These are phyloP conservation scores for Patagioenas fasciata DNA, from an alignment of 2,113 vertebrate genomes.

Conservation along the genomic window DNA sequence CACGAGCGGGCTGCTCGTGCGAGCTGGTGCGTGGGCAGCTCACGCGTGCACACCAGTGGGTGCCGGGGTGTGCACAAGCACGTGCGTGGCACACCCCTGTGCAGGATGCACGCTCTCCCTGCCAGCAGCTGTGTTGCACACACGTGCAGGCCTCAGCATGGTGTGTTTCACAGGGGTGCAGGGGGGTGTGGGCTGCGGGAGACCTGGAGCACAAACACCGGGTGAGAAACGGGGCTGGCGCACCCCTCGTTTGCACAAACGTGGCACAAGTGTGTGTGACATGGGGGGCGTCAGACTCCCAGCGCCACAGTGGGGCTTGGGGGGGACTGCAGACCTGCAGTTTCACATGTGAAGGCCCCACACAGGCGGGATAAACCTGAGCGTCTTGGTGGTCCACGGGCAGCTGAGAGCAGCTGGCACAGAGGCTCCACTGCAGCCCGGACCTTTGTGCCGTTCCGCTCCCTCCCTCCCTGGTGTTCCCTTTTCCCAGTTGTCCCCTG, in stretches of 20 bases:
- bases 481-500: not conserved
- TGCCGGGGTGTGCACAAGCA: not conserved
- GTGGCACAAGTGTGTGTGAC: rapidly evolving
- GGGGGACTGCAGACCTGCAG: not conserved
- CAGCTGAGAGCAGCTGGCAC: rapidly evolving
- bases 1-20: rapidly evolving
- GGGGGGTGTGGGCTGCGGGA: not conserved
- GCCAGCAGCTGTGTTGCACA: not conserved
- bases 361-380: rapidly evolving
- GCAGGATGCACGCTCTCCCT: too few relatives aligned
- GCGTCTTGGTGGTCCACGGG: rapidly evolving
- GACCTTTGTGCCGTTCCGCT: not conserved
- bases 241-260: rapidly evolving
- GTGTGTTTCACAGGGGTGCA: rapidly evolving
- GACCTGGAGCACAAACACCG: not conserved
- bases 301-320: rapidly evolving
- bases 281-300: rapidly evolving
- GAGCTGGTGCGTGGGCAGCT: rapidly evolving
- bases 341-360: rapidly evolving
- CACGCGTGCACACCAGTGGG: rapidly evolving
- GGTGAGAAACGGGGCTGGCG: not conserved
- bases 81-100: too few relatives aligned
- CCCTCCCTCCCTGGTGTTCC: not conserved
- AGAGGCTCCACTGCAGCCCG: not conserved
- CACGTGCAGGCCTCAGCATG: rapidly evolving